A percentile compares a stretch with the other conserved stretches of the same genome.
Evolutionary conservation across 2,797 vertebrate species (phyloP).

Genomic region (Channallabes apus): DNA sequence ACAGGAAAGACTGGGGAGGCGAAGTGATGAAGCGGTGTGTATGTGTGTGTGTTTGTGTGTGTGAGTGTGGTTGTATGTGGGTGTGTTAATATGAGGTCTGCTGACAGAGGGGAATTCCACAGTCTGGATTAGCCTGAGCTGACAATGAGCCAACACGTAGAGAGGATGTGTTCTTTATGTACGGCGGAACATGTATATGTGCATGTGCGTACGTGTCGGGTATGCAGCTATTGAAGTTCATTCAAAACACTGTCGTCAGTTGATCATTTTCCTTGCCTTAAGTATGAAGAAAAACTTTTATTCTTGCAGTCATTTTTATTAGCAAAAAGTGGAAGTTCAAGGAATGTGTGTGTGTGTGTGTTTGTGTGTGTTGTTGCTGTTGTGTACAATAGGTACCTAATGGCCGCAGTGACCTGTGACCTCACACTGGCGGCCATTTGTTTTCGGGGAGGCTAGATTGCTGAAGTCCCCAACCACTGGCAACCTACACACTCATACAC

Average conservation of each 20-base stretch:
- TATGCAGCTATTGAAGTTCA: background rate
- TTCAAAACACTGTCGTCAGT: background rate
- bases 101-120: slow-evolving; percentile 57
- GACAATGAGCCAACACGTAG: slow-evolving; percentile 28
- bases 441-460: no score
- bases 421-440: no score
- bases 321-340: background rate
- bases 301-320: background rate
- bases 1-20: slow-evolving; percentile 34
- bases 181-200: background rate
- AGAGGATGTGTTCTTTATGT: slow-evolving; percentile 32
- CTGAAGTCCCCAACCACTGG: no score
- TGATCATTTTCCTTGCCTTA: background rate
- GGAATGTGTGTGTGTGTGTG: background rate
- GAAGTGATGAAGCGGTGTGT: slow-evolving; percentile 8
- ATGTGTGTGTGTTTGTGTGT: slow-evolving; percentile 26
- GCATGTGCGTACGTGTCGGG: background rate
- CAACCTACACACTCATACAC: no score
- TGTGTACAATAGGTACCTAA: background rate
- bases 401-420: no score
- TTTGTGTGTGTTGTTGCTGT: background rate
- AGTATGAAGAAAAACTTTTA: background rate
- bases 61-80: slow-evolving; percentile 34
- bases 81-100: slow-evolving; percentile 51
- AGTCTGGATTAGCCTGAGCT: slow-evolving; percentile 42